Evolutionary conservation across 2,113 vertebrate species (phyloP).

Genomic region (Pelusios castaneus): DNA sequence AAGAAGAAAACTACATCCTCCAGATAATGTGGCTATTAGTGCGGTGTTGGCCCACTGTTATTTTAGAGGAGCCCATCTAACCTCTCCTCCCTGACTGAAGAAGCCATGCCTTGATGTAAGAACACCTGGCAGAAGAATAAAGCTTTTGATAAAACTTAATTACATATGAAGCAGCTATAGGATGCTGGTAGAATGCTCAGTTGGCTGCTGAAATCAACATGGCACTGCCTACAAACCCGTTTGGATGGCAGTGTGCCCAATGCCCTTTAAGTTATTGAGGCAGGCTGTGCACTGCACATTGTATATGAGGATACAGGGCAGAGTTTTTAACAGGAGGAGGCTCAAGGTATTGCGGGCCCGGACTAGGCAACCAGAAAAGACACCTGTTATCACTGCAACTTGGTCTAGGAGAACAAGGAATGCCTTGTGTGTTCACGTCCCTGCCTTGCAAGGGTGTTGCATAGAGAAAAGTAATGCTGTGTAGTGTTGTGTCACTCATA

Average conservation of each 20-base stretch:
- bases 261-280: neutral
- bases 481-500: no score
- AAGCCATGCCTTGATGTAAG: no score
- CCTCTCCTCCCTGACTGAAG: neutral
- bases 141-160: neutral
- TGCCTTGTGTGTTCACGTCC: neutral
- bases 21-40: neutral
- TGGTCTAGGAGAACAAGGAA: neutral
- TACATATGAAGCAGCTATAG: neutral
- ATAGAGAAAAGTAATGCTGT: no score
- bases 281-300: neutral
- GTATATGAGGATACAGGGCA: neutral
- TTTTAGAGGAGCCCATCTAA: neutral
- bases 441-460: no score
- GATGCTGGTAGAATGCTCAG: neutral
- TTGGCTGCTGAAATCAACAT: no score
- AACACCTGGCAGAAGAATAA: neutral
- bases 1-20: neutral
- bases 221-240: no score
- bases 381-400: neutral
- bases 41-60: neutral
- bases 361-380: neutral
- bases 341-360: neutral
- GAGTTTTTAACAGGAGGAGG: neutral
- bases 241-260: neutral